A percentile compares a stretch with the other conserved stretches of the same genome.
These are phyloP conservation scores for Eucidaris tribuloides DNA, from an alignment of 35 echinoderm and acorn worm genomes.

Conservation along the genomic window DNA sequence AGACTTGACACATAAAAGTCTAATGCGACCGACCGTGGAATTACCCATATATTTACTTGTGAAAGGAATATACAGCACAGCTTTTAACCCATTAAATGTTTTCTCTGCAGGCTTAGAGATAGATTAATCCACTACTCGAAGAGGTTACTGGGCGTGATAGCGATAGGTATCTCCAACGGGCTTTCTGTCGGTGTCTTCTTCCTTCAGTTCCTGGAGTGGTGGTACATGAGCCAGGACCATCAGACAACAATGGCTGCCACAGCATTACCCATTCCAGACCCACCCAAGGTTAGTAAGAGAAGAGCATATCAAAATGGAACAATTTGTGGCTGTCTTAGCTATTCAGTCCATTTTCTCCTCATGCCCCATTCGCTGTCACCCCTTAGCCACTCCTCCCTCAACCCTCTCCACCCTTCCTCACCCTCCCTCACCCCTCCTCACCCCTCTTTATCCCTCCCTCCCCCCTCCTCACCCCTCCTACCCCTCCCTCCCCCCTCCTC, in stretches of 20 bases:
- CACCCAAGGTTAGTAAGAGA: slow-evolving; percentile 64
- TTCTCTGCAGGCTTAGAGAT: slow-evolving; percentile 24
- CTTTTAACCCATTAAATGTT: not conserved
- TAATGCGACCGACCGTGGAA: too few species aligned
- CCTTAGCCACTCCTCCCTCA: not conserved
- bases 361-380: not conserved
- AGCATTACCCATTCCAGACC: slow-evolving; percentile 75
- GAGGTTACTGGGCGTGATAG: slow-evolving; percentile 49
- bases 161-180: slow-evolving; percentile 83
- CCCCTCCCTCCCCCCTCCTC: too few species aligned
- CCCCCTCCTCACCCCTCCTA: not conserved
- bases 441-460: not conserved
- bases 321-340: not conserved
- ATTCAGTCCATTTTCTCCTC: not conserved
- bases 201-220: slow-evolving; percentile 98
- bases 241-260: slow-evolving; percentile 61
- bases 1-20: too few species aligned
- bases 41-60: too few species aligned
- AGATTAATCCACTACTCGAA: slow-evolving; percentile 46
- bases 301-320: not conserved
- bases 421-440: not conserved
- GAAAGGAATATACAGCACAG: too few species aligned
- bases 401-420: not conserved
- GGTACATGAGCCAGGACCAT: slow-evolving; percentile 93
- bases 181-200: slow-evolving; percentile 96